Base-by-base conservation (phyloP, 2,888 invertebrate genomes). In the Acrobasis repandana region DNA sequence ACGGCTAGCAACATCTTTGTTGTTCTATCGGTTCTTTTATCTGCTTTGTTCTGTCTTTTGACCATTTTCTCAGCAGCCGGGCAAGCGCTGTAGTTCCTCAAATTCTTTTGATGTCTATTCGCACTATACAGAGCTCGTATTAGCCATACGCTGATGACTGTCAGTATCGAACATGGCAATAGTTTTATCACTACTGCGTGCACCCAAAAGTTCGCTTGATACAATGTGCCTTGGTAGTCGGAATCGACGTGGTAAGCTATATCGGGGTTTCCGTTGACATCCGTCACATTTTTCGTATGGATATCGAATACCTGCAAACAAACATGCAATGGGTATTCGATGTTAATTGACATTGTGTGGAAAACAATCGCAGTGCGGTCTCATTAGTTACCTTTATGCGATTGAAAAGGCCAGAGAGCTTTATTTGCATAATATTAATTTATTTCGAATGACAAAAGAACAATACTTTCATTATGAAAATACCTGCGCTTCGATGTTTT, bases 1-100 rank as follows among this genome's bases (percentile, higher is more conserved):
- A 98, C 96, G 0, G 97, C 98, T 1, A 98, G 93, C 47, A 98
- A 88, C 95, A 98, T 97, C 80, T 95, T 95, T 0, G 98, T 98
- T 0, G 98, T 98, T 64, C 98, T 93, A 78, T 98, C 97, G 0
- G 96, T 96, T 64, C 96, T 93, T 62, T 95, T 93, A 76, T 96
- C 96, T 43, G 94, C 93, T 76, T 95, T 95, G 49, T 91, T 84
- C 69, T 89, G 92, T 38, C 90, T 76, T 62, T 88, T 89, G 64
- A 89, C 82, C 81, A 84, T 86, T 71, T 88, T 88, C 68, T 90
- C 90, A 0, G 83, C 88, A 1, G 93, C 82, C 0, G 93, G 93
- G 62, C 93, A 94, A 0, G 93, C 85, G 70, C 93, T 94, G 76
- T 95, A 95, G 50, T 93, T 94, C 68, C 95, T 93, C 18, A 96